phyloP scores from a whole-genome alignment of 2,888 invertebrate species.

The Drosophila merina region DNA sequence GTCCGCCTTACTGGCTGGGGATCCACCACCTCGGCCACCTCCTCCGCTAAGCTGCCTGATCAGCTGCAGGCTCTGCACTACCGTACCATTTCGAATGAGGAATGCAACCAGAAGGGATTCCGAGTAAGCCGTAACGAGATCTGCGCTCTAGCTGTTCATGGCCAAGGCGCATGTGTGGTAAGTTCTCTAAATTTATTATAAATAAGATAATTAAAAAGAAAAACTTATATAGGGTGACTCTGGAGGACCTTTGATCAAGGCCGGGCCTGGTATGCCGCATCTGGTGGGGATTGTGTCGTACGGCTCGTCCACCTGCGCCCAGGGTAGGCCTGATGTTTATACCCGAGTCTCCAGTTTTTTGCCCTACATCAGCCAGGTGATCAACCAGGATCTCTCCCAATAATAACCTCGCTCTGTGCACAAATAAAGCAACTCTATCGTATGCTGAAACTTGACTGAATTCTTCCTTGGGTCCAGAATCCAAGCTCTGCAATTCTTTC shows the following conservation, averaged over 20 bases:
- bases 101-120: constrained; percentile 77
- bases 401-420: constrained; percentile 29
- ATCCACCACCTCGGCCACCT: constrained; percentile 62
- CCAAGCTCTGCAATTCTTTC: neutral
- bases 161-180: constrained; percentile 82
- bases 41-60: constrained; percentile 72
- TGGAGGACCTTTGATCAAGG: constrained; percentile 82
- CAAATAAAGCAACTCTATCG: constrained; percentile 35
- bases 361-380: constrained; percentile 76
- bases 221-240: constrained; percentile 78
- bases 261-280: constrained; percentile 52
- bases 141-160: constrained; percentile 75
- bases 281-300: constrained; percentile 83
- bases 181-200: constrained; percentile 26
- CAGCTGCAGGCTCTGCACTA: constrained; percentile 80
- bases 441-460: constrained; percentile 38
- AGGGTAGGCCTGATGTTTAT: constrained; percentile 82
- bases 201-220: no score
- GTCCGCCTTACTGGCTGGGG: constrained; percentile 83
- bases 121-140: constrained; percentile 81
- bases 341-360: constrained; percentile 82
- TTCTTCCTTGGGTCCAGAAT: constrained; percentile 14
- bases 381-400: constrained; percentile 64
- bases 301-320: constrained; percentile 79
- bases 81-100: constrained; percentile 81